Conservation (phyloP, 2,113 vertebrate genomes). For the Hydrolagus affinis region DNA sequence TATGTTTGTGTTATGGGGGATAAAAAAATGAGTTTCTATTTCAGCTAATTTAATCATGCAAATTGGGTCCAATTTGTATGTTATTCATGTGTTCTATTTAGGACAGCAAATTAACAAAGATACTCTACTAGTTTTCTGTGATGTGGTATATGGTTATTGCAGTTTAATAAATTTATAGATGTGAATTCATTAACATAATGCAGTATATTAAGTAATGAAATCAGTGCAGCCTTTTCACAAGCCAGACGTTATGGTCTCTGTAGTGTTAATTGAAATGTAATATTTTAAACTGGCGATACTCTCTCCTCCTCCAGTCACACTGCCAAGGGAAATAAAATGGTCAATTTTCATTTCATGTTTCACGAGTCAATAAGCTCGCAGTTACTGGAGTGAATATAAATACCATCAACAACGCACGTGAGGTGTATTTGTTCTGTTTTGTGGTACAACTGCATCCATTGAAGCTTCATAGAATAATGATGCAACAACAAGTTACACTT, state of each 20-base stretch:
- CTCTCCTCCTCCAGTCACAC: too few relatives aligned
- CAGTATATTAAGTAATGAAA: background rate
- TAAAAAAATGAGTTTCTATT: background rate
- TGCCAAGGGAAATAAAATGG: too few relatives aligned
- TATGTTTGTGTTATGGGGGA: background rate
- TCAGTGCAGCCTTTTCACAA: background rate
- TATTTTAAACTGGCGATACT: background rate
- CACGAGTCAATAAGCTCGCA: too few relatives aligned
- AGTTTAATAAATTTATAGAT: background rate
- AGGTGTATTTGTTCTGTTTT: too few relatives aligned
- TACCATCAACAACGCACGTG: too few relatives aligned
- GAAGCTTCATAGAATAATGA: too few relatives aligned
- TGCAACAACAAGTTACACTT: too few relatives aligned
- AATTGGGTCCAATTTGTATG: background rate
- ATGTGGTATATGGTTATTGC: background rate
- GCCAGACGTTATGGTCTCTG: background rate
- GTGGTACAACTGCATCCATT: too few relatives aligned
- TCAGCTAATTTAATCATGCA: background rate
- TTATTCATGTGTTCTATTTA: slow-evolving; percentile 14
- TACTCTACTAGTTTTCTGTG: background rate
- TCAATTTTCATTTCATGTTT: too few relatives aligned
- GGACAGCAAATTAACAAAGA: background rate
- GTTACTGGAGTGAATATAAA: too few relatives aligned
- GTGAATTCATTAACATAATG: slow-evolving; percentile 23
- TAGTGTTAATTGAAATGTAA: slow-evolving; percentile 4